Evolutionary conservation across 2,888 invertebrate genomes (phyloP).

Genomic region (Tetranychus truncatus): DNA sequence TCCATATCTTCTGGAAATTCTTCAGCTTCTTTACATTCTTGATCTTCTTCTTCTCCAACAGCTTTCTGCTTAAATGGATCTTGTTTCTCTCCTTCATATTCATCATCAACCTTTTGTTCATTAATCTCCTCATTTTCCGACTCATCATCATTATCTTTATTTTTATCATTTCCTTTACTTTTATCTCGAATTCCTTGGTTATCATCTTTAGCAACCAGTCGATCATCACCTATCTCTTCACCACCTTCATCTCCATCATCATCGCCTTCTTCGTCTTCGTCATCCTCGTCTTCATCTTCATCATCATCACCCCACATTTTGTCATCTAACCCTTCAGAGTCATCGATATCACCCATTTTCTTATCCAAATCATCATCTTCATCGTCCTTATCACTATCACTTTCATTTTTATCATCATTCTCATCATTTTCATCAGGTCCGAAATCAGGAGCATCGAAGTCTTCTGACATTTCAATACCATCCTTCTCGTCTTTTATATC

Average conservation of each 20-base stretch:
- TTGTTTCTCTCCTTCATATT: slow-evolving; percentile 32
- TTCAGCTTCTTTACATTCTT: slow-evolving; percentile 49
- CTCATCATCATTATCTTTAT: slow-evolving; percentile 45
- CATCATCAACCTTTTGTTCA: slow-evolving; percentile 23
- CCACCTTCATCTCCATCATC: slow-evolving; percentile 31
- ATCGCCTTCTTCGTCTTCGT: slow-evolving; percentile 38
- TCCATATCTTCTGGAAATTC: slow-evolving; percentile 72
- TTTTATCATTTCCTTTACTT: slow-evolving; percentile 36
- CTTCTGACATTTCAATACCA: slow-evolving; percentile 86
- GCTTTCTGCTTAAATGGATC: slow-evolving; percentile 44
- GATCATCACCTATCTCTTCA: slow-evolving; percentile 32
- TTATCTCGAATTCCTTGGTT: slow-evolving; percentile 52
- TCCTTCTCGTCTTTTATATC: slow-evolving; percentile 38
- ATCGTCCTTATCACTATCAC: slow-evolving; percentile 14
- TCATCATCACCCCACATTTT: slow-evolving; percentile 45
- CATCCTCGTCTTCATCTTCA: slow-evolving; percentile 35
- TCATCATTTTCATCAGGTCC: slow-evolving; percentile 47
- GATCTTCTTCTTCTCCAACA: slow-evolving; percentile 27
- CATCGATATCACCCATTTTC: slow-evolving; percentile 15
- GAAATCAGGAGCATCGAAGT: slow-evolving; percentile 69
- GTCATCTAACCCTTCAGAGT: slow-evolving; percentile 33
- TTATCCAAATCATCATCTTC: slow-evolving; percentile 22
- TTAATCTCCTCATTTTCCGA: slow-evolving; percentile 30
- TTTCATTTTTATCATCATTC: slow-evolving; percentile 15
- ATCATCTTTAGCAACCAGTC: slow-evolving; percentile 70